Base-by-base conservation (phyloP, 2,888 invertebrate species). In the Ctena decussata region DNA sequence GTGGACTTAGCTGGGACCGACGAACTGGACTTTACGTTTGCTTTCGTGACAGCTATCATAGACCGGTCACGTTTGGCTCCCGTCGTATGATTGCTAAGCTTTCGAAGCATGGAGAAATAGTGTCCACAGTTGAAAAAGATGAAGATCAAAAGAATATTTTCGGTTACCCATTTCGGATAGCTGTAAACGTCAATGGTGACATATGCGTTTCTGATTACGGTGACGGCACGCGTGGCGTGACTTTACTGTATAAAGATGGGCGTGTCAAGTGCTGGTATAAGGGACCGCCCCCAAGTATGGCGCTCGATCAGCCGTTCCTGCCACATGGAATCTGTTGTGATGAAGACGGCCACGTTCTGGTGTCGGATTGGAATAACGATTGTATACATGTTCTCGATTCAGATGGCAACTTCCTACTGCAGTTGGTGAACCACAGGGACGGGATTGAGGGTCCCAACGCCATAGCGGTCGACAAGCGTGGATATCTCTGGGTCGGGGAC, bases 301-400 rank as follows among this genome's bases (percentile, higher is more conserved):
- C 80, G 15, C 76, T 60, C n/a, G 89, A 87, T 12, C 84, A 89
- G 35, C 89, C 90, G 2, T 90, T 90, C 74, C 80, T 89, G n/a
- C 90, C 90, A 18, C 89, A 89, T 24, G 90, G 89, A 24, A 88
- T 87, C 27, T 81, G 77, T 15, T 89, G 90, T 75, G 90, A 90
- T 60, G 74, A 76, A 46, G 82, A 89, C 1, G 90, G 90, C 0
- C 86, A 90, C 71, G 84, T 90, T 44, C 77, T 90, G 32, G 85
- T 90, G 1, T 84, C 89, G 8, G 90, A 90, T 72, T 90, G 90
- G 90, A 90, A 90, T 77, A 90, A 90, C 60, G 90, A 90, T 41
- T 85, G 86, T 71, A 72, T 90, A 1, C 90, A 90, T 69, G 85
- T 89, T 12, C 79, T 90, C 15, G 88, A 90, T 44, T 57, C 79